Evolutionary conservation across 2,113 vertebrate genomes (phyloP).

Genomic region (Hemibagrus wyckioides): DNA sequence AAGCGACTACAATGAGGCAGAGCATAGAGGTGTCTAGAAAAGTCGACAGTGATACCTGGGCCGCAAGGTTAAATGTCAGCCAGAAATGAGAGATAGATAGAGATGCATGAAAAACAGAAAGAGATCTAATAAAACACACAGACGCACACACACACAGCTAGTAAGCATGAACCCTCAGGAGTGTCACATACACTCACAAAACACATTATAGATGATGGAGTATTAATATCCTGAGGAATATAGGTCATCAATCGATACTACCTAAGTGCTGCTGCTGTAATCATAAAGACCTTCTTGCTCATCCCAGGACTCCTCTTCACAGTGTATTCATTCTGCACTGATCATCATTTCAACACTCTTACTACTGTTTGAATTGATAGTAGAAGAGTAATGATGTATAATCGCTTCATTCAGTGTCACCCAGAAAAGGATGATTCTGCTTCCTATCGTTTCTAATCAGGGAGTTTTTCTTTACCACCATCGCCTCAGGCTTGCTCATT

Average conservation of each 20-base stretch:
- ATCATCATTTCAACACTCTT: neutral
- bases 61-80: neutral
- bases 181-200: neutral
- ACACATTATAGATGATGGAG: neutral
- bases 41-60: slow-evolving; percentile 3
- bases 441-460: neutral
- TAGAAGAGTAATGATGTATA: neutral
- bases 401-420: neutral
- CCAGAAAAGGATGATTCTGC: neutral
- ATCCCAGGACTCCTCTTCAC: neutral
- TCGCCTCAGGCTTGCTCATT: neutral
- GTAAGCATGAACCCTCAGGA: neutral
- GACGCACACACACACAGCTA: neutral
- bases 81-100: neutral
- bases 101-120: neutral
- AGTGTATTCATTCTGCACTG: neutral
- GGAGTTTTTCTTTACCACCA: neutral
- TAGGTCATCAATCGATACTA: neutral
- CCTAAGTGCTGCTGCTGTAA: neutral
- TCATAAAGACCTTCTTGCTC: neutral
- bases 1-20: slow-evolving; percentile 6
- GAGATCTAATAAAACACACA: neutral
- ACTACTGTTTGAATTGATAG: neutral
- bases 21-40: slow-evolving; percentile 8
- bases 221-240: neutral